Conservation (phyloP, 2,888 invertebrate species). For the Clepsis dumicolana region DNA sequence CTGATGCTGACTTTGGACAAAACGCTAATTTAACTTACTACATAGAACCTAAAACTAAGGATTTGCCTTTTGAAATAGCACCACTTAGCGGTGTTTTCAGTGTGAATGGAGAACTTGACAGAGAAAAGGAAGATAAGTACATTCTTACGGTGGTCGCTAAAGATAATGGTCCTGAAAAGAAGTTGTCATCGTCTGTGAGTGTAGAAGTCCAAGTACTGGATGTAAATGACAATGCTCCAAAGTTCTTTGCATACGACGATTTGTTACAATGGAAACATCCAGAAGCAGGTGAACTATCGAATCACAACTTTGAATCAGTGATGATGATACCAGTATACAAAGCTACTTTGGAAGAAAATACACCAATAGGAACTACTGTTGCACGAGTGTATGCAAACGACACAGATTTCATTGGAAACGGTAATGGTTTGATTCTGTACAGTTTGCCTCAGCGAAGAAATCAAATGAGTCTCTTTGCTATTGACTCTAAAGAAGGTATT, state of each 20-base stretch:
- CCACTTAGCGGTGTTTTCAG: slow-evolving; percentile 89
- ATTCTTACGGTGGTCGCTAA: slow-evolving; percentile 90
- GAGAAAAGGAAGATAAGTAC: slow-evolving; percentile 90
- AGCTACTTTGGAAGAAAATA: slow-evolving; percentile 91
- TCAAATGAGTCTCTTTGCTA: slow-evolving; percentile 89
- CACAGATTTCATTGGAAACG: slow-evolving; percentile 93
- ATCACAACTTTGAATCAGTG: slow-evolving; percentile 83
- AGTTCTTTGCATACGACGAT: slow-evolving; percentile 92
- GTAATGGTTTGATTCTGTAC: slow-evolving; percentile 94
- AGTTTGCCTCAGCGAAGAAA: slow-evolving; percentile 89
- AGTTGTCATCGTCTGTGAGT: slow-evolving; percentile 90
- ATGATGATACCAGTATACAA: slow-evolving; percentile 90
- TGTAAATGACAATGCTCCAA: slow-evolving; percentile 93
- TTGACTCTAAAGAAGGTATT: slow-evolving; percentile 94
- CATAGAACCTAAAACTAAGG: slow-evolving; percentile 79
- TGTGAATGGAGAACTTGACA: slow-evolving; percentile 91
- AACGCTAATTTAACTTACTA: slow-evolving; percentile 92
- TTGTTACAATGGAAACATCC: slow-evolving; percentile 80
- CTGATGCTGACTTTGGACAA: slow-evolving; percentile 92
- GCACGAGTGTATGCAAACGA: slow-evolving; percentile 93
- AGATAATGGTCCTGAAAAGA: slow-evolving; percentile 89
- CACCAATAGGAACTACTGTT: slow-evolving; percentile 90
- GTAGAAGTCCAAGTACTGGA: slow-evolving; percentile 94
- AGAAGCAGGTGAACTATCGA: slow-evolving; percentile 77
- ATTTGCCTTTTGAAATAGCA: slow-evolving; percentile 90